These are phyloP conservation scores for Chloroclysta siterata DNA, from an alignment of 2,888 invertebrate genomes.

Conservation along the genomic window DNA sequence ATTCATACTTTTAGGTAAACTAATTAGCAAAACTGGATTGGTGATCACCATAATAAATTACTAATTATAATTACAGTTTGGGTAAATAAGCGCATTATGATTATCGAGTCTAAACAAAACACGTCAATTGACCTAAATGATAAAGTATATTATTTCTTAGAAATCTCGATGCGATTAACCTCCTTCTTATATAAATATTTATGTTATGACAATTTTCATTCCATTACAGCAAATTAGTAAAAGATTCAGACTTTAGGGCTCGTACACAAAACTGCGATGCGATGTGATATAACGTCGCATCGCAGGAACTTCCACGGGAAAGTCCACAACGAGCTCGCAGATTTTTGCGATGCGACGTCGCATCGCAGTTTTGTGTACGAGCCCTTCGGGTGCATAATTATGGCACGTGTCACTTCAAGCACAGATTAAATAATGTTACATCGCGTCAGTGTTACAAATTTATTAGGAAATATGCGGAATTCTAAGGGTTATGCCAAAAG, in stretches of 20 bases:
- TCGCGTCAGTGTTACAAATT: background rate
- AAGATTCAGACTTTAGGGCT: slow-evolving; percentile 21
- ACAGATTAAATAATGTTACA: background rate
- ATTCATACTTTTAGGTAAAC: background rate
- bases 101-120: slow-evolving; percentile 10
- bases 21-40: background rate
- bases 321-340: too few relatives aligned
- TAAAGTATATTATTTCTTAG: slow-evolving; percentile 16
- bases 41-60: slow-evolving; percentile 1
- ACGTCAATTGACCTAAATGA: slow-evolving; percentile 14
- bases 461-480: slow-evolving; percentile 6
- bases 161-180: slow-evolving; percentile 22
- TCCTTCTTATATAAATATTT: slow-evolving; percentile 22
- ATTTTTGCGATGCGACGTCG: too few relatives aligned
- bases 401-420: slow-evolving; percentile 1
- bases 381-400: slow-evolving; percentile 1
- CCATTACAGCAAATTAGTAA: slow-evolving; percentile 5
- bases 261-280: too few relatives aligned
- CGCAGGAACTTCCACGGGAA: too few relatives aligned
- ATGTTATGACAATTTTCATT: slow-evolving; percentile 17
- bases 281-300: too few relatives aligned
- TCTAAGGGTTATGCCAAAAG: slow-evolving; percentile 9
- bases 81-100: slow-evolving; percentile 14
- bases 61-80: slow-evolving; percentile 7
- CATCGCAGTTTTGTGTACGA: too few relatives aligned